Evolutionary conservation across 2,888 invertebrate genomes (phyloP).

Genomic region (Mythimna loreyi): DNA sequence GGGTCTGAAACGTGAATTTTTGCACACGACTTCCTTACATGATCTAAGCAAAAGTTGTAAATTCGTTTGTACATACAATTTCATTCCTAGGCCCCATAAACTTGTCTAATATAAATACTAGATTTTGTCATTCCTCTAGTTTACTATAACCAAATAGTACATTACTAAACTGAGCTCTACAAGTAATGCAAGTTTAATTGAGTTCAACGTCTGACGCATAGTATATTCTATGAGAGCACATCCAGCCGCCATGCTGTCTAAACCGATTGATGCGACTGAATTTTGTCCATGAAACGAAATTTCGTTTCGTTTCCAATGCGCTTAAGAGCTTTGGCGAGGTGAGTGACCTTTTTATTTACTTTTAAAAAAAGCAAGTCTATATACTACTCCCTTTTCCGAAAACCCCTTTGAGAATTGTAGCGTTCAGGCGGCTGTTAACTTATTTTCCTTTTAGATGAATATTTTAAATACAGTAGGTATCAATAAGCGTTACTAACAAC

Average conservation of each 20-base stretch:
- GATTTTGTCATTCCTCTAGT: too few species aligned
- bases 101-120: too few species aligned
- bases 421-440: constrained; percentile 33
- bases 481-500: neutral
- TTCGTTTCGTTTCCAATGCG: constrained; percentile 73
- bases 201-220: constrained; percentile 32
- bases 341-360: constrained; percentile 64
- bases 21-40: too few species aligned
- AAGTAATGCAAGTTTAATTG: constrained; percentile 28
- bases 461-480: constrained; percentile 10
- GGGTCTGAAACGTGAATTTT: too few species aligned
- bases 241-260: constrained; percentile 76
- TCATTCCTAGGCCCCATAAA: too few species aligned
- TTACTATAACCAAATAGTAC: neutral
- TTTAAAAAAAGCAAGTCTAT: constrained; percentile 50
- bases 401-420: constrained; percentile 41
- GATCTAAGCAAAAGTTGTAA: too few species aligned
- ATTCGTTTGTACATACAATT: too few species aligned
- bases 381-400: constrained; percentile 44
- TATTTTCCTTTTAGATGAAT: constrained; percentile 15
- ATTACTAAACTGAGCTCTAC: neutral
- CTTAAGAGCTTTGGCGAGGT: constrained; percentile 69
- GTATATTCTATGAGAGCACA: constrained; percentile 71
- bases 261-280: constrained; percentile 83
- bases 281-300: constrained; percentile 74